These are phyloP conservation scores for Chironomus tentans DNA, from an alignment of 2,888 invertebrate species.

Conservation along the genomic window DNA sequence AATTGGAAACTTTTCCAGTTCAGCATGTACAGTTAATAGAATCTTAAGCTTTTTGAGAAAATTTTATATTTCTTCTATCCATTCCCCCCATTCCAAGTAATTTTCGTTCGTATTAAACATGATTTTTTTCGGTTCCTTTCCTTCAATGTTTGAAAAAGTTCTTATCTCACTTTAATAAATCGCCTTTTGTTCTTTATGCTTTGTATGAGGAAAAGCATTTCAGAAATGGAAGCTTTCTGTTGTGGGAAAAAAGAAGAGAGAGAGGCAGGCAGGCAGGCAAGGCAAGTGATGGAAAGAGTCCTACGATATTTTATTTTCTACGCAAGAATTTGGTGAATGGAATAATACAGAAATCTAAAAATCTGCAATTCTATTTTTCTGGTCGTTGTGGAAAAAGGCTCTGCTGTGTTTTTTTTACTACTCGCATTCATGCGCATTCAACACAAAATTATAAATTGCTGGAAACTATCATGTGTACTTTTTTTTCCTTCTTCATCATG, in stretches of 20 bases:
- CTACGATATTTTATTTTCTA: not conserved
- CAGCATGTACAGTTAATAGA: too few relatives aligned
- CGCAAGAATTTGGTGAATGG: not conserved
- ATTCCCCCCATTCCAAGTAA: not conserved
- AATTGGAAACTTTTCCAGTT: too few relatives aligned
- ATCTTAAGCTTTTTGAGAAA: too few relatives aligned
- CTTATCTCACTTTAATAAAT: constrained; percentile 14
- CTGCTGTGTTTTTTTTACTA: not conserved
- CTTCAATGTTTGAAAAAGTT: not conserved
- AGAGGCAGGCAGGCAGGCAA: not conserved
- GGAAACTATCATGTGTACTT: not conserved
- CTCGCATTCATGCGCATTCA: not conserved
- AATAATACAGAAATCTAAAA: not conserved
- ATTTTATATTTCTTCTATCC: not conserved
- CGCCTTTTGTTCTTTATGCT: not conserved
- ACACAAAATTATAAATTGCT: not conserved
- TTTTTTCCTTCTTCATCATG: not conserved
- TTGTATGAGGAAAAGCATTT: not conserved
- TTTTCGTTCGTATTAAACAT: too few relatives aligned
- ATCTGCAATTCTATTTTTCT: not conserved
- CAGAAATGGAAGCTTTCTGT: not conserved
- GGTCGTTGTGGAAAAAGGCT: not conserved
- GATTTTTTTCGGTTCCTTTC: too few relatives aligned
- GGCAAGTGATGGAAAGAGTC: not conserved
- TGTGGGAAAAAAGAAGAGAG: not conserved